Evolutionary conservation across 2,797 vertebrate species (phyloP).

Genomic region (Myotis pilosus): DNA sequence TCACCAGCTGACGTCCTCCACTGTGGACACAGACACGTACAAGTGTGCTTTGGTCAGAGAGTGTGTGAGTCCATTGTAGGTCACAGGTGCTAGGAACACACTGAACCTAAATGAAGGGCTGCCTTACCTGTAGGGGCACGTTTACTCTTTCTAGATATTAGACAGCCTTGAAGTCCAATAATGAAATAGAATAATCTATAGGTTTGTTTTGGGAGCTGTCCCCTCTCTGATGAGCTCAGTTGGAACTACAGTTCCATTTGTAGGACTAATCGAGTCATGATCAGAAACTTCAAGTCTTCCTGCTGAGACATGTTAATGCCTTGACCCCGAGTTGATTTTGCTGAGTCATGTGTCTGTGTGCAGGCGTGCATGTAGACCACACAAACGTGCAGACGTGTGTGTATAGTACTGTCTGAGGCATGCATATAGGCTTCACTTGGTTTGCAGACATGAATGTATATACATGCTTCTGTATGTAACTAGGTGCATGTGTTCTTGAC

Average conservation of each 20-base stretch:
- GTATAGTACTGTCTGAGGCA: not conserved
- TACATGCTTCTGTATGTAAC: not conserved
- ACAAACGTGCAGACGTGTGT: not conserved
- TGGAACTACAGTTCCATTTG: not conserved
- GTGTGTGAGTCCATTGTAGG: not conserved
- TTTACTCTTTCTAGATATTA: not conserved
- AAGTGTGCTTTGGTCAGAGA: not conserved
- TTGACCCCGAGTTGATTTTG: not conserved
- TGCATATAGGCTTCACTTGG: fast-evolving
- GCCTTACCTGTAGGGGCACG: not conserved
- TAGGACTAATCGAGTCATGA: not conserved
- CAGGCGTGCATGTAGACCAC: fast-evolving
- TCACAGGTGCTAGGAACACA: not conserved
- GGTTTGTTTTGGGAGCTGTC: not conserved
- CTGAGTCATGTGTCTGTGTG: not conserved
- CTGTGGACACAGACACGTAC: not conserved
- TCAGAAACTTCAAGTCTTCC: not conserved
- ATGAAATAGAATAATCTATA: not conserved
- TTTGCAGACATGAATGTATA: not conserved
- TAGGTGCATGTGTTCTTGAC: not conserved
- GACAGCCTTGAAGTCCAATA: not conserved
- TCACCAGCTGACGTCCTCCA: not conserved
- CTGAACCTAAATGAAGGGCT: not conserved
- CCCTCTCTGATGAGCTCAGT: not conserved
- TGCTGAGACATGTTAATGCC: not conserved